phyloP scores from a whole-genome alignment of 1,140 invertebrate genomes.

The Lysiphlebus fabarum region DNA sequence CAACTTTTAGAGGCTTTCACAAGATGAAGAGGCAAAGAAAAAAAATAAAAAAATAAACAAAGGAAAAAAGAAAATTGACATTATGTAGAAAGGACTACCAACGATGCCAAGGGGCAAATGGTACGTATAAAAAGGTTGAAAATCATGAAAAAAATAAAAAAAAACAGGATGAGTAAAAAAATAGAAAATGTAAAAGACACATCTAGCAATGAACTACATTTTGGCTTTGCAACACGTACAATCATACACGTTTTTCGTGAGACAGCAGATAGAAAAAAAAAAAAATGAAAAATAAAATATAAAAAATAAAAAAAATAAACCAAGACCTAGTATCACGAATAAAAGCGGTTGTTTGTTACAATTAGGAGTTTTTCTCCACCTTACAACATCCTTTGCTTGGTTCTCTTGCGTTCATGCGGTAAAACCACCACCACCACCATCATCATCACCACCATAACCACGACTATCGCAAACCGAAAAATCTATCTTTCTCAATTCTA shows the following conservation, averaged over 20 bases:
- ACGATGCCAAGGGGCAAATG: conserved; percentile 12
- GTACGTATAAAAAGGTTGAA: conserved; percentile 1
- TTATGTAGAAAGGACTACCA: conserved; percentile 14
- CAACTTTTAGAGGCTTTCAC: background rate
- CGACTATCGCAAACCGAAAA: background rate
- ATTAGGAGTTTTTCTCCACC: conserved; percentile 35
- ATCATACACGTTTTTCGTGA: background rate
- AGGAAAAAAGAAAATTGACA: conserved; percentile 13
- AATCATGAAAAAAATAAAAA: conserved; percentile 5
- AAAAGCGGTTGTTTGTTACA: conserved; percentile 42
- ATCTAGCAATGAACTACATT: background rate
- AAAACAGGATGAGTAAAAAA: background rate
- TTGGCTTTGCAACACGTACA: too few species aligned
- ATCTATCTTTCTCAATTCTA: background rate
- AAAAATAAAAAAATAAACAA: conserved; percentile 5
- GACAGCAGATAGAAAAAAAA: background rate
- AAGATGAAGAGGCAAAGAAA: background rate
- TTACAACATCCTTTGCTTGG: conserved; percentile 9
- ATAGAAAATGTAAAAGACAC: background rate
- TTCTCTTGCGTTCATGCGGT: background rate
- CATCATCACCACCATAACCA: background rate
- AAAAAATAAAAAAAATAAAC: background rate
- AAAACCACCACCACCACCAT: too few species aligned
- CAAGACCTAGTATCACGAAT: conserved; percentile 25
- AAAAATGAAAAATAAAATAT: background rate